Evolutionary conservation across 2,888 invertebrate species (phyloP), one percentile per base, ranked within the genome.

Genomic region (Pristionchus arcanus): DNA sequence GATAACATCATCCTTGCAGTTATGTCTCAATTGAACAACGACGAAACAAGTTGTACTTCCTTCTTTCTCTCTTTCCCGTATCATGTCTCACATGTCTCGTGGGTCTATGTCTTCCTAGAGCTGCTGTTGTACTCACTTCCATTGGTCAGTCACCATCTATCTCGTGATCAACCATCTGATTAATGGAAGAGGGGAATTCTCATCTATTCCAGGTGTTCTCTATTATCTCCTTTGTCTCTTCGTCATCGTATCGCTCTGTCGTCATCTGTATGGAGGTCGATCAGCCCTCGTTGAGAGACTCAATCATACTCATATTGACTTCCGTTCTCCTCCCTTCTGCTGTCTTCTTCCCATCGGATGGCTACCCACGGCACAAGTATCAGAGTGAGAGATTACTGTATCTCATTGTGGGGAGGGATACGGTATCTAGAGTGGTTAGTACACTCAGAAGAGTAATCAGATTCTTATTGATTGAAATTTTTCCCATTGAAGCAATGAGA

Each of bases 151-250:
- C 55, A 15, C 2, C 5, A 15, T 55, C 34, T 4, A 59, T 25
- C 59, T 21, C 25, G 59, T 59, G 59, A 34, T 42, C n/a, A 28
- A 19, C 19, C 37, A 9, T 13, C 2, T 25, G 77, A 25, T 34
- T 13, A 42, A 77, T 34, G 34, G 83, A 53, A 19, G 16, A 28
- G n/a, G 83, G 34, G 53, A 53, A 13, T 4, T 13, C 37, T 7
- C 25, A 16, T 66, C 13, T 28, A 2, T 59, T 66, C 5, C 49
- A 87, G 94, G 94, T 15, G 91, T 94, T 15, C 92, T 94, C 77
- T 95, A 94, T 90, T 95, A 94, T 90, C 92, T 95, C 15, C 91
- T 94, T 89, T 95, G 94, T 87, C 92, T 94, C 15, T 94, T 94
- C 53, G 94, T 95, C 1, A 91, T 95, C 28, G 94, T 95, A n/a